Conservation (phyloP, 2,797 vertebrate genomes). For the Amblyopsis hoosieri region DNA sequence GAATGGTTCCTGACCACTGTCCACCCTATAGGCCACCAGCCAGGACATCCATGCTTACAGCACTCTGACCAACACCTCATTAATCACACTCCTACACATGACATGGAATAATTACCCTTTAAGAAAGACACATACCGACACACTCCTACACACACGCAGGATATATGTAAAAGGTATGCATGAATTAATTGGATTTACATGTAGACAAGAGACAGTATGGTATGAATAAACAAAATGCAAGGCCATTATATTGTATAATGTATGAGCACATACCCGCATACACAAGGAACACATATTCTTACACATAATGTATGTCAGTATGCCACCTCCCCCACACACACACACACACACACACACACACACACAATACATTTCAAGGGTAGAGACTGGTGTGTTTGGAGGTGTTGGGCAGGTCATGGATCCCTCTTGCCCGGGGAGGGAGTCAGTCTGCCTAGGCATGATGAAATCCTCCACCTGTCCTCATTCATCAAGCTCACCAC, state of each 20-base stretch:
- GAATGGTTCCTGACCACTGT: conserved; percentile 63
- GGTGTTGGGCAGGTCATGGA: conserved; percentile 69
- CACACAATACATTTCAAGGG: conserved; percentile 62
- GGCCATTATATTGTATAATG: background rate
- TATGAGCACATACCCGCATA: background rate
- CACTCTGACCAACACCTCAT: conserved; percentile 71
- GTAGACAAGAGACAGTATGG: conserved; percentile 20
- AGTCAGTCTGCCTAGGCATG: conserved; percentile 77
- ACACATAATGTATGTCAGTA: background rate
- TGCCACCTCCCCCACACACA: background rate
- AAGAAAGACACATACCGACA: conserved; percentile 39
- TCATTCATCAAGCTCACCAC: conserved; percentile 82
- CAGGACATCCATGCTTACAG: conserved; percentile 69
- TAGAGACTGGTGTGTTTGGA: conserved; percentile 51
- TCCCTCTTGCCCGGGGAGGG: conserved; percentile 73
- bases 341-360: conserved; percentile 13
- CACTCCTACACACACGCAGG: conserved; percentile 12
- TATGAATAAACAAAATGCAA: background rate
- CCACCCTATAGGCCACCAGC: conserved; percentile 57
- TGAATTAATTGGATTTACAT: conserved; percentile 31
- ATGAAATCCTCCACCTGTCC: conserved; percentile 81
- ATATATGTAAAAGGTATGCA: conserved; percentile 12
- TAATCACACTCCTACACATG: conserved; percentile 76
- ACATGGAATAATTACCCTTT: conserved; percentile 76
- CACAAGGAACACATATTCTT: conserved; percentile 1